phyloP scores from a whole-genome alignment of 2,797 vertebrate species.

The Crypturellus tataupa region DNA sequence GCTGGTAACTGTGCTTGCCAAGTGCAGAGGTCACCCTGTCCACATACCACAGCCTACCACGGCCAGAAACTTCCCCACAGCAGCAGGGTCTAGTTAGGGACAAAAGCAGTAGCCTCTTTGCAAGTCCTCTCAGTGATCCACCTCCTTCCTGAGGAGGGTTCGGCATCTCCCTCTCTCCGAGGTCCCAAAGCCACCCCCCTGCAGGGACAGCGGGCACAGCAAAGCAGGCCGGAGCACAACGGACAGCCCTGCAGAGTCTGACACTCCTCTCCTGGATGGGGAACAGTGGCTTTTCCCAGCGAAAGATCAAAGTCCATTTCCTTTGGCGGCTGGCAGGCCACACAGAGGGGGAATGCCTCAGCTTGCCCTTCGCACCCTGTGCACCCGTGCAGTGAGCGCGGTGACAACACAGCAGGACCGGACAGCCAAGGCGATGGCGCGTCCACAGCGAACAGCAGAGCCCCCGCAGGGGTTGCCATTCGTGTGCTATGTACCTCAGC shows the following conservation, averaged over 20 bases:
- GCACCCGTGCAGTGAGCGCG: too few species aligned
- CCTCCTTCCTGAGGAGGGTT: not conserved
- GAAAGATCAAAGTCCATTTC: not conserved
- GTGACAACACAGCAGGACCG: not conserved
- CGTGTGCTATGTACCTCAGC: not conserved
- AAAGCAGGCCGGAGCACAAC: not conserved
- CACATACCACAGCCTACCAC: not conserved
- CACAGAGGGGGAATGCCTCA: not conserved
- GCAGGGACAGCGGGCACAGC: not conserved
- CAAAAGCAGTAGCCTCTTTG: not conserved
- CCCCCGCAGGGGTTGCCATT: too few species aligned
- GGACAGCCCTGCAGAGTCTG: not conserved
- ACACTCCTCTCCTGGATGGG: not conserved
- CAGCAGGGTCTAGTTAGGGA: not conserved
- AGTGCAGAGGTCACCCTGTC: not conserved
- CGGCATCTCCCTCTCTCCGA: not conserved
- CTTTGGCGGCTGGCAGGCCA: not conserved
- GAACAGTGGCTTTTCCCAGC: not conserved
- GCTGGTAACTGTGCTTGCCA: not conserved
- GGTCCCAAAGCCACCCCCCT: not conserved
- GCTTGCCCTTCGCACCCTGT: not conserved
- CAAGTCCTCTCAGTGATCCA: not conserved
- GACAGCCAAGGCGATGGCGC: not conserved
- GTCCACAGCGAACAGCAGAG: too few species aligned
- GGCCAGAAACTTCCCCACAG: not conserved